Evolutionary conservation across 2,113 vertebrate genomes (phyloP).

Genomic region (Gallinago paraguaiae): DNA sequence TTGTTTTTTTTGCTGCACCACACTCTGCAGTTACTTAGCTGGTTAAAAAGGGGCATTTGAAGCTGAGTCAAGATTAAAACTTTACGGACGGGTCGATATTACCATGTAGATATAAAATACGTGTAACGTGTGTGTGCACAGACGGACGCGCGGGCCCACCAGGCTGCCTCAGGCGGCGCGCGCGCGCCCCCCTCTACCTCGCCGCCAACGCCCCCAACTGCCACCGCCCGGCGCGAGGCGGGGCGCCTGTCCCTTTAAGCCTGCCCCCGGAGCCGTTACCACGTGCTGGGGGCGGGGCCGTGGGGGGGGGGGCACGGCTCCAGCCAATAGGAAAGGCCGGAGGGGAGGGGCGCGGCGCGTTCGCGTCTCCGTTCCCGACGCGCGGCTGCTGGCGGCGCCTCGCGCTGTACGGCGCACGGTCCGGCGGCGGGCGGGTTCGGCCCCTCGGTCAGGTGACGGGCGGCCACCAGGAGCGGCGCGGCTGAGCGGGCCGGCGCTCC

Average conservation of each 20-base stretch:
- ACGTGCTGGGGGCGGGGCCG: not conserved
- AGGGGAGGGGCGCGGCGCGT: slow-evolving; percentile 24
- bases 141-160: not conserved
- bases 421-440: not conserved
- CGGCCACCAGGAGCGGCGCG: not conserved
- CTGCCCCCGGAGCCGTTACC: not conserved
- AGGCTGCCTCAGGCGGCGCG: accelerated
- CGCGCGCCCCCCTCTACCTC: too few relatives aligned
- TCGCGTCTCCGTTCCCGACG: not conserved
- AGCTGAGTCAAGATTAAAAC: not conserved
- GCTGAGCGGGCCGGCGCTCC: not conserved
- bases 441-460: slow-evolving; percentile 26
- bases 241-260: not conserved
- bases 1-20: not conserved
- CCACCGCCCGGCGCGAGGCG: not conserved
- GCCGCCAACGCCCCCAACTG: not conserved
- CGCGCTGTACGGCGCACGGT: not conserved
- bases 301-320: too few relatives aligned
- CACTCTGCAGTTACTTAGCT: not conserved
- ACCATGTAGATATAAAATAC: accelerated
- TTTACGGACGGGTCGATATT: not conserved
- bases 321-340: not conserved
- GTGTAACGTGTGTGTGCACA: not conserved
- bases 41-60: not conserved
- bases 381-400: not conserved